phyloP scores from a whole-genome alignment of 2,888 invertebrate genomes.

The Heliconius sara region DNA sequence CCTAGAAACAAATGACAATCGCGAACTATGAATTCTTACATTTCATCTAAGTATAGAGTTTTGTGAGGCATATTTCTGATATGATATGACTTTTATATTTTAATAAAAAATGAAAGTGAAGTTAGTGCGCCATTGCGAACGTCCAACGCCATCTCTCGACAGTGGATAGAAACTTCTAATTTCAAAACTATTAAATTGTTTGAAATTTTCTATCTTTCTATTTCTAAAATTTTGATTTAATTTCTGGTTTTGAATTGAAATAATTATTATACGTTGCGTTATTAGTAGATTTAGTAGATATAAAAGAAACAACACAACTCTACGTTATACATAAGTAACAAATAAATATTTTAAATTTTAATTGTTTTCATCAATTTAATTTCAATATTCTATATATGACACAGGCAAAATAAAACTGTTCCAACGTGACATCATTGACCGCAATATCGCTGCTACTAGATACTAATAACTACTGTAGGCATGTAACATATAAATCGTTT shows the following conservation, averaged over 20 bases:
- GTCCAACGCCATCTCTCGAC: conserved; percentile 45
- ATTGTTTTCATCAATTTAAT: no score
- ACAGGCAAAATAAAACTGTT: neutral
- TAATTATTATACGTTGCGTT: no score
- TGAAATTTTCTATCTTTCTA: no score
- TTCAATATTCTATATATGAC: neutral
- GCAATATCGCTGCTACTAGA: neutral
- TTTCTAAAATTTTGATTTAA: no score
- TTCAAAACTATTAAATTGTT: neutral
- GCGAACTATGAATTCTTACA: conserved; percentile 21
- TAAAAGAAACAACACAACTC: neutral
- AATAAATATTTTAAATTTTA: neutral
- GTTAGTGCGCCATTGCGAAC: conserved; percentile 17
- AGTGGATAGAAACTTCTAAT: conserved; percentile 1
- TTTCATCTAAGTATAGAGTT: conserved; percentile 18
- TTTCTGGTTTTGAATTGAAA: no score
- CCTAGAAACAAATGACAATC: conserved; percentile 38
- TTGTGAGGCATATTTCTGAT: conserved; percentile 13
- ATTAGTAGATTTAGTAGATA: neutral
- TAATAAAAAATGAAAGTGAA: neutral
- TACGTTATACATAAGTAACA: neutral
- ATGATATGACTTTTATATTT: conserved; percentile 1
- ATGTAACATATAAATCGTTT: no score
- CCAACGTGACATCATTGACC: neutral
- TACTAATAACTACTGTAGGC: neutral